Percentiles rank a stretch among this genome's conserved stretches.
Conservation (phyloP, 2,113 vertebrate genomes). For the Nipponia nippon region DNA sequence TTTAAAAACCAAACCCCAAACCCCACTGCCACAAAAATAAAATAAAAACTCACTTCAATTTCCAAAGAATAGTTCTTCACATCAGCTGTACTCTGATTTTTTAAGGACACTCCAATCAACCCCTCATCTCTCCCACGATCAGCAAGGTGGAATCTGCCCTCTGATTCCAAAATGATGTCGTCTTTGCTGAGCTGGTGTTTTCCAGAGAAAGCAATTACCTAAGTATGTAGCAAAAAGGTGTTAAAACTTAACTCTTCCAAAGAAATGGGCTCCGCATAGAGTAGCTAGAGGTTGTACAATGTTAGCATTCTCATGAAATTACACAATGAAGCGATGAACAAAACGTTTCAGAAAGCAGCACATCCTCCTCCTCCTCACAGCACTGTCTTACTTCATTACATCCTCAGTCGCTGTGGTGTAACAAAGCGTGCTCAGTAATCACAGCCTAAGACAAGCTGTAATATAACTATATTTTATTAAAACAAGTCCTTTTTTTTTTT, state of each 20-base stretch:
- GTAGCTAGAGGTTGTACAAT: not conserved
- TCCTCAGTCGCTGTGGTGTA: not conserved
- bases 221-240: not conserved
- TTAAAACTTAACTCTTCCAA: not conserved
- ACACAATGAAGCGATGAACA: not conserved
- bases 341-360: not conserved
- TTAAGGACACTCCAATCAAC: constrained; percentile 69
- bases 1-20: not conserved
- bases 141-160: constrained; percentile 68
- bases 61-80: constrained; percentile 76
- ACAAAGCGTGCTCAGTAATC: not conserved
- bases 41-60: constrained; percentile 71
- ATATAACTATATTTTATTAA: not conserved
- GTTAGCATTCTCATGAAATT: not conserved
- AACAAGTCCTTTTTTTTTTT: not conserved
- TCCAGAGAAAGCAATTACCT: constrained; percentile 80
- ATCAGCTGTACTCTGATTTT: constrained; percentile 68
- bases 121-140: not conserved
- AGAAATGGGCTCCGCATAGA: not conserved
- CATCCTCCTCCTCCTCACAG: not conserved
- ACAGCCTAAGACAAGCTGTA: not conserved
- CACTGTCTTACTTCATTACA: not conserved
- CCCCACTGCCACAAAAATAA: not conserved
- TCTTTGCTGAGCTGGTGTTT: constrained; percentile 76
- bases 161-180: constrained; percentile 73